Evolutionary conservation across 1,140 invertebrate genomes (phyloP), one percentile per base, ranked within the genome.

Genomic region (Zaprionus capensis): DNA sequence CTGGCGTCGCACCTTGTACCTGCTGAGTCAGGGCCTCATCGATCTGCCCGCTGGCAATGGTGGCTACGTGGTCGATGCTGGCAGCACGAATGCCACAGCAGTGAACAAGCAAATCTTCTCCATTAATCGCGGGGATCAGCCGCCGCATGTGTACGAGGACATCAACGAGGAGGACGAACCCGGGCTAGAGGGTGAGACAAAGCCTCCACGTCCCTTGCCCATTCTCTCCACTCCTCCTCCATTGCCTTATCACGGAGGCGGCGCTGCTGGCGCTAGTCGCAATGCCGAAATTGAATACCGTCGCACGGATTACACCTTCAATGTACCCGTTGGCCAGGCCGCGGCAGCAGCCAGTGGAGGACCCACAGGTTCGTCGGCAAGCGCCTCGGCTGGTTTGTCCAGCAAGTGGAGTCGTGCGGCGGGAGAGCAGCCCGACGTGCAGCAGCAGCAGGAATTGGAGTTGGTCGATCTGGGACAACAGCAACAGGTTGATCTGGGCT

Each of bases 121-220:
- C 4, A 92, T 87, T 63, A 91, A 92, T 64, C 90, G 91, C 17
- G 91, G 91, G 0, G 91, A 92, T 67, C 91, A 92, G 61, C 91
- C 91, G 0, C 91, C 91, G 0, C 78, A 92, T 71, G 59, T 73
- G 0, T 92, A 91, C 24, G 87, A 91, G 14, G 91, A 74, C 34
- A 71, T 70, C 44, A 70, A 76, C 7, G 86, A 91, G 11, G 71
- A 53, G 0, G 75, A 91, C 9, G 91, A 92, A n/a, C 91, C 91
- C 0, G 90, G 90, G 6, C 63, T 92, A 11, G 83, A 85, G 44
- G 83, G 81, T 38, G 83, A 91, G 44, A 76, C 76, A 0, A 76
- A 65, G 34, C 20, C 49, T 7, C 78, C 69, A 44, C 6, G 36
- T 34, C 36, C 71, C 69, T 24, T 58, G 0, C 57, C 74, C 34